Conservation (phyloP, 2,113 vertebrate species). For the Epinephelus lanceolatus region DNA sequence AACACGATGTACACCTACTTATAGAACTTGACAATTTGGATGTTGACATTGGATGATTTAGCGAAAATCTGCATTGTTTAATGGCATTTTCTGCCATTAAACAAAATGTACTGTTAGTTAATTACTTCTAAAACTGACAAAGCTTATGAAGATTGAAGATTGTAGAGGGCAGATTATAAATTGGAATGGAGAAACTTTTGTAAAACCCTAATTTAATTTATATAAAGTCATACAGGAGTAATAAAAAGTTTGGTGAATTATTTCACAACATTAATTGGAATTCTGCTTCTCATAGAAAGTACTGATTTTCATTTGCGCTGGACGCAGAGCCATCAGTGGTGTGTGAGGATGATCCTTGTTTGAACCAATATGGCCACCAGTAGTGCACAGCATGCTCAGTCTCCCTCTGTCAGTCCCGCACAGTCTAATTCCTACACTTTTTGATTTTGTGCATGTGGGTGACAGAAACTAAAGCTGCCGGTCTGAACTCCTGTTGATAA, state of each 20-base stretch:
- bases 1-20: too few relatives aligned
- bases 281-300: too few relatives aligned
- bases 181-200: too few relatives aligned
- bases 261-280: not conserved
- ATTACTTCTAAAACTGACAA: not conserved
- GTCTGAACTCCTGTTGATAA: constrained; percentile 3
- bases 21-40: too few relatives aligned
- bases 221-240: too few relatives aligned
- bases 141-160: not conserved
- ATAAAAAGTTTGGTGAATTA: not conserved
- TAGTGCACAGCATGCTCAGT: not conserved
- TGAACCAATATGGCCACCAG: not conserved
- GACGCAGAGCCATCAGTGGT: too few relatives aligned
- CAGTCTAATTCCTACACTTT: not conserved
- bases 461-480: not conserved
- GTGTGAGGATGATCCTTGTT: too few relatives aligned
- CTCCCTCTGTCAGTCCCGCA: not conserved
- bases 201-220: too few relatives aligned
- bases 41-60: too few relatives aligned
- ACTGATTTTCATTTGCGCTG: too few relatives aligned
- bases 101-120: not conserved
- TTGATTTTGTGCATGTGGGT: not conserved
- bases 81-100: not conserved
- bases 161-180: too few relatives aligned
- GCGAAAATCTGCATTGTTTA: not conserved